Base-by-base conservation (phyloP, 1,140 invertebrate genomes). In the Apis florea region DNA sequence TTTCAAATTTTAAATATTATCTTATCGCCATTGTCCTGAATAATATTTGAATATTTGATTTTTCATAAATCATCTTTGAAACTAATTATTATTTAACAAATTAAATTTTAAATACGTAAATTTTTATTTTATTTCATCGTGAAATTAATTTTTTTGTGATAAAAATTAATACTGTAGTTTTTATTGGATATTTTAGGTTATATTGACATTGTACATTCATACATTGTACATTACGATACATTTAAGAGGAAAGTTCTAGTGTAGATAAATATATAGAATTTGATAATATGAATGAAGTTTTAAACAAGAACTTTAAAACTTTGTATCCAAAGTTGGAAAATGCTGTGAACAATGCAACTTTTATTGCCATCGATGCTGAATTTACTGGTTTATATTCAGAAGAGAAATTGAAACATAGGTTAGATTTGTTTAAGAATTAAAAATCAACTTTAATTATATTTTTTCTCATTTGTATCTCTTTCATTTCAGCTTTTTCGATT, bases 401-500 rank as follows among this genome's bases (percentile, higher is more conserved):
- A 80, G 90, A 94, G 54, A 81, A 91, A 12, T 90, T 92, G 66
- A 95, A 94, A 87, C 79, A 94, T 83, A 96, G 95, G 95, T 94
- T 92, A 90, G 85, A 83, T 74, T 70, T 21, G 51, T 12, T 24
- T 9, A 10, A 15, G 1, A 21, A 21, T 66, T 13, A 4, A 1
- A 17, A 13, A n/a, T 15, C 21, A 54, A 24, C 59, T 3, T 47
- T 15, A 17, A n/a, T 21, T 58, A 0, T 10, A 26, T 5, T 24
- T 40, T n/a, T 53, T 17, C 21, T 61, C 77, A 26, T 66, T 80
- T 21, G 17, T 81, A 79, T 76, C 67, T 83, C 88, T 85, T 84
- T 17, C 87, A 81, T 95, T 95, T 84, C 92, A 97, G 96, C 86
- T 92, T 97, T 72, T 97, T 97, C 93, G 96, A 97, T 89, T 94